Evolutionary conservation across 2,888 invertebrate species (phyloP).

Genomic region (Agrenia bidenticulata): DNA sequence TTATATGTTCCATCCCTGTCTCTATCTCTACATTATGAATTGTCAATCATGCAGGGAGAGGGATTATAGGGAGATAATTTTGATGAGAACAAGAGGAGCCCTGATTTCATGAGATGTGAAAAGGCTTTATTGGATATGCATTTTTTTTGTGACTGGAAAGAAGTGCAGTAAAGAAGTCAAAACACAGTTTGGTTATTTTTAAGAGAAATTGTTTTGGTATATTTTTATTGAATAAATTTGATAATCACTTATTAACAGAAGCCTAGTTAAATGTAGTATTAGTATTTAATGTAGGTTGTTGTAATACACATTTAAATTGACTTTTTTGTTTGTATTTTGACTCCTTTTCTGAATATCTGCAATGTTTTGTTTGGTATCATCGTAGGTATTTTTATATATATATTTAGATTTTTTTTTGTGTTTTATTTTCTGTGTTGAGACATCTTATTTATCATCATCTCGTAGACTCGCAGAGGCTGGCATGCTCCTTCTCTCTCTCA

Average conservation of each 20-base stretch:
- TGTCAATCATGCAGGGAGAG: no score
- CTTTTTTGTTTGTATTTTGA: conserved; percentile 27
- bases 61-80: no score
- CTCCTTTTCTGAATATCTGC: conserved; percentile 22
- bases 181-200: conserved; percentile 13
- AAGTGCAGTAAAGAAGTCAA: conserved; percentile 23
- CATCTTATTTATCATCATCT: no score
- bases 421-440: no score
- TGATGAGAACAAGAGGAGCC: no score
- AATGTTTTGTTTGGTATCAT: not conserved
- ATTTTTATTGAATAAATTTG: conserved; percentile 25
- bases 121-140: no score
- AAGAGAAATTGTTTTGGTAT: conserved; percentile 3
- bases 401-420: no score
- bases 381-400: conserved; percentile 3
- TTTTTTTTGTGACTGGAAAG: not conserved
- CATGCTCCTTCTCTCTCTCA: not conserved
- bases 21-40: no score
- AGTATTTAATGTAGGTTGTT: conserved; percentile 10
- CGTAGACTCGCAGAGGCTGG: no score
- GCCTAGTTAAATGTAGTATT: conserved; percentile 16
- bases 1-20: no score
- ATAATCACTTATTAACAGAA: conserved; percentile 22
- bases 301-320: conserved; percentile 25
- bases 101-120: no score